phyloP scores from a whole-genome alignment of 2,888 invertebrate genomes.

The Willowsia nigromaculata region DNA sequence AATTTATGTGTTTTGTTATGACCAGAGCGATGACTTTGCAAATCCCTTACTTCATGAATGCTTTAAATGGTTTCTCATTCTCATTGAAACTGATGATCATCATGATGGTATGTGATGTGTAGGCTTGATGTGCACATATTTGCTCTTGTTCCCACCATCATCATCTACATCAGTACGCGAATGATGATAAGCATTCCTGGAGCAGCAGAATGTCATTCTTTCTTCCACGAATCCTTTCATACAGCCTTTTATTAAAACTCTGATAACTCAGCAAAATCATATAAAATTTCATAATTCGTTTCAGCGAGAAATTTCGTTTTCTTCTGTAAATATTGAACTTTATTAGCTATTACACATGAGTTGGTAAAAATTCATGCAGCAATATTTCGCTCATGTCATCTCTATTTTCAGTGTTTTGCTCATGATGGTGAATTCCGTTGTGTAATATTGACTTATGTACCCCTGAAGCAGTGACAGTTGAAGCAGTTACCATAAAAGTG shows the following conservation, averaged over 20 bases:
- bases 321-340: not conserved
- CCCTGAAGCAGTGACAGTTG: not conserved
- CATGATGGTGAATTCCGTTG: not conserved
- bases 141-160: constrained; percentile 39
- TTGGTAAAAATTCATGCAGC: not conserved
- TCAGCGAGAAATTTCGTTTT: not conserved
- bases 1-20: constrained; percentile 46
- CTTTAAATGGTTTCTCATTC: constrained; percentile 38
- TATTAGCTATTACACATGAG: not conserved
- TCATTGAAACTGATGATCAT: not conserved
- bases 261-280: not conserved
- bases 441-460: not conserved
- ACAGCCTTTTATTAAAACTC: not conserved
- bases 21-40: constrained; percentile 60
- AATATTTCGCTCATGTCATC: not conserved
- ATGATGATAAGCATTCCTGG: constrained; percentile 53
- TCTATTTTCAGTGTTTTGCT: not conserved
- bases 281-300: constrained; percentile 18
- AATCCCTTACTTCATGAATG: constrained; percentile 41
- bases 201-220: constrained; percentile 13
- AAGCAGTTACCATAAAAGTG: not conserved
- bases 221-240: not conserved
- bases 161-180: not conserved
- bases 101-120: constrained; percentile 7
- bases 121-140: constrained; percentile 22